phyloP scores from a whole-genome alignment of 1,140 invertebrate species.

The Drosophila simulans region DNA sequence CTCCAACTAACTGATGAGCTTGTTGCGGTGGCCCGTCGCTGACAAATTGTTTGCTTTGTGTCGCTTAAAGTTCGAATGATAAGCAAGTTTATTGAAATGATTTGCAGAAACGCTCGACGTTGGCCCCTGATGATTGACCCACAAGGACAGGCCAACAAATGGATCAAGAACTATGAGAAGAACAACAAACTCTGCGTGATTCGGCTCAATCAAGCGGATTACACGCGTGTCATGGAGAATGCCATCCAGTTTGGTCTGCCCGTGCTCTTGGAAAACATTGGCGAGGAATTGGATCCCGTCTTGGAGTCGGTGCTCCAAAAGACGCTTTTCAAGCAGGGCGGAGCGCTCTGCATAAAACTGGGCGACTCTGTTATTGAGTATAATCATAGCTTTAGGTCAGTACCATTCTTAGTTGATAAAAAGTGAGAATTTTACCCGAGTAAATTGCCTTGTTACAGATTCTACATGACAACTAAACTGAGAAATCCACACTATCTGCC shows the following conservation, averaged over 20 bases:
- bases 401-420: neutral
- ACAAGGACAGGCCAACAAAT: slow-evolving; percentile 96
- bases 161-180: slow-evolving; percentile 97
- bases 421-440: neutral
- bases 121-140: slow-evolving; percentile 98
- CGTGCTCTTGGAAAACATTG: slow-evolving; percentile 93
- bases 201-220: slow-evolving; percentile 92
- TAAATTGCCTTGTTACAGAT: slow-evolving; percentile 85
- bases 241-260: slow-evolving; percentile 97
- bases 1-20: slow-evolving; percentile 29
- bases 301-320: slow-evolving; percentile 94
- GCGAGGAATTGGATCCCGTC: slow-evolving; percentile 95
- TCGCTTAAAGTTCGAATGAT: slow-evolving; percentile 23
- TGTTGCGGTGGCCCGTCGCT: slow-evolving; percentile 15
- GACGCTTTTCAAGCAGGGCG: slow-evolving; percentile 95
- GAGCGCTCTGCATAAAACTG: slow-evolving; percentile 91
- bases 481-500: slow-evolving; percentile 97
- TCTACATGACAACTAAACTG: slow-evolving; percentile 98
- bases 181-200: slow-evolving; percentile 93
- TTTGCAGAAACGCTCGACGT: slow-evolving; percentile 90
- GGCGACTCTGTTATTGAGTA: slow-evolving; percentile 94
- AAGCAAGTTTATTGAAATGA: neutral
- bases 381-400: slow-evolving; percentile 92
- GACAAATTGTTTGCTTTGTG: slow-evolving; percentile 27
- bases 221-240: slow-evolving; percentile 94